Evolutionary conservation across 2,888 invertebrate species (phyloP).

Genomic region (Drosophila colorata): DNA sequence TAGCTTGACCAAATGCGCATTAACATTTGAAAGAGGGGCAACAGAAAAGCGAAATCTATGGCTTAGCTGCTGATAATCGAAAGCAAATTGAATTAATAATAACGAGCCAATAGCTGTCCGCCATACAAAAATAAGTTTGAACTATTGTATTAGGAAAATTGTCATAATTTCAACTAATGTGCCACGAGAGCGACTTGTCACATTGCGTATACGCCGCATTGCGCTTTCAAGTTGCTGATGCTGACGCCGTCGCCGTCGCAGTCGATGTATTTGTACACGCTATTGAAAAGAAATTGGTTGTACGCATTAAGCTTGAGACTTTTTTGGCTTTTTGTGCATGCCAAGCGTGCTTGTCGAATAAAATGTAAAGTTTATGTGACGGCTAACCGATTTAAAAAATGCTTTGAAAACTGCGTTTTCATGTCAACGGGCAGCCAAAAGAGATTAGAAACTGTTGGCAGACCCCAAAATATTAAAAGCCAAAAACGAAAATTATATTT

Average conservation of each 20-base stretch:
- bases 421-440: conserved; percentile 62
- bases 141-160: conserved; percentile 72
- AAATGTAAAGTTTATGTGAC: conserved; percentile 79
- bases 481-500: conserved; percentile 67
- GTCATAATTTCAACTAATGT: conserved; percentile 80
- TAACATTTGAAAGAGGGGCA: conserved; percentile 48
- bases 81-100: conserved; percentile 76
- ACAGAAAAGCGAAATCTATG: conserved; percentile 35
- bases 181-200: conserved; percentile 41
- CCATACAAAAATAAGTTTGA: conserved; percentile 59
- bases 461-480: conserved; percentile 53
- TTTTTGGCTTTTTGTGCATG: conserved; percentile 58
- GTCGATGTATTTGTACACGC: conserved; percentile 36
- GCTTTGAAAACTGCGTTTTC: conserved; percentile 72
- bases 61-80: conserved; percentile 69
- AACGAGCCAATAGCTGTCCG: conserved; percentile 68
- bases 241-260: background rate
- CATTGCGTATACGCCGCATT: conserved; percentile 43
- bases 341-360: conserved; percentile 79
- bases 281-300: conserved; percentile 73
- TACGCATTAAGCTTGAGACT: conserved; percentile 30
- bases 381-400: conserved; percentile 75
- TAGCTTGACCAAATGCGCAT: conserved; percentile 51
- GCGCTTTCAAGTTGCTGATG: conserved; percentile 26
- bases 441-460: conserved; percentile 75